Conservation (phyloP, 2,113 vertebrate genomes). For the Mus pahari region DNA sequence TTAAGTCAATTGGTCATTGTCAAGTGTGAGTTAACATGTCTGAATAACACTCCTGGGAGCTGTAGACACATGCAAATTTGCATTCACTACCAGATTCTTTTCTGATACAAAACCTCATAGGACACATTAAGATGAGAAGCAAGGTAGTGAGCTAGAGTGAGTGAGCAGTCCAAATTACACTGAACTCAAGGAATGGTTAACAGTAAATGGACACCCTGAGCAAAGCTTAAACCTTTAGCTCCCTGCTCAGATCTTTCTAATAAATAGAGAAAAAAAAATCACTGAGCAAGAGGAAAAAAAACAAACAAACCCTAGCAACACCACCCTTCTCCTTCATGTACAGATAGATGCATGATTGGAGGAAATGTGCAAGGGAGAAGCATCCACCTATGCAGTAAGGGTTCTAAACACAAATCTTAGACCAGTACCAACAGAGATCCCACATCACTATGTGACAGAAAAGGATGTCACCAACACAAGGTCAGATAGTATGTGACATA, state of each 20-base stretch:
- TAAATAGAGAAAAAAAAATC: not conserved
- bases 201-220: not conserved
- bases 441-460: fast-evolving
- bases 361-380: not conserved
- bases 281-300: not conserved
- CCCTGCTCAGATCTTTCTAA: not conserved
- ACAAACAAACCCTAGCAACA: too few relatives aligned
- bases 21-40: fast-evolving
- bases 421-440: too few relatives aligned
- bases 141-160: not conserved
- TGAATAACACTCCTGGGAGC: not conserved
- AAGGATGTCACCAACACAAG: not conserved
- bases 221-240: not conserved
- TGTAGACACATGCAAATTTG: not conserved
- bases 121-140: not conserved
- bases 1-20: not conserved
- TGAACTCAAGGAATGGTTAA: not conserved
- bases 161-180: not conserved
- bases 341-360: too few relatives aligned
- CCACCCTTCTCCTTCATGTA: not conserved
- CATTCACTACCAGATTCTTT: too few relatives aligned
- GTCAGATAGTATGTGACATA: not conserved
- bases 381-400: not conserved
- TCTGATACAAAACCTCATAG: not conserved
- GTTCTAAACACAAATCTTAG: not conserved